Evolutionary conservation across 2,113 vertebrate genomes (phyloP), one percentile per base, ranked within the genome.

Genomic region (Elephantulus edwardii): DNA sequence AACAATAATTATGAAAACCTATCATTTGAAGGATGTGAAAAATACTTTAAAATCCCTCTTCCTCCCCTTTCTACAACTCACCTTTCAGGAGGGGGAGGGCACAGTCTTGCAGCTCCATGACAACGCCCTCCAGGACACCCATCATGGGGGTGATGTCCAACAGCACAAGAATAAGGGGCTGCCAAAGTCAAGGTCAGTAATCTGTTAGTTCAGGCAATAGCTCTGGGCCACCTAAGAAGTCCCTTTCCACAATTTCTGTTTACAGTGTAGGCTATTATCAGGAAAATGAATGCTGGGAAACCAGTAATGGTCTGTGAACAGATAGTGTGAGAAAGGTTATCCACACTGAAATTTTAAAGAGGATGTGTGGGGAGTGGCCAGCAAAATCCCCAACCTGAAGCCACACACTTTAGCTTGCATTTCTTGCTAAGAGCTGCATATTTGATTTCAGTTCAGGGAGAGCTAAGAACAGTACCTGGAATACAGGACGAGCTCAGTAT

Each of bases 31-130:
- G 88, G 71, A n/a, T n/a, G 68, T 5, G 66, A 19, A 68, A 48
- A 83, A 58, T 88, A 68, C 24, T 40, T 16, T 35, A 66, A 81
- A 75, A 77, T 19, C 20, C 11, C 13, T 92, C 30, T 62, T 60
- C 44, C 35, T 60, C 64, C 20, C 81, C 81, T 88, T 35, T 8
- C 35, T 8, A 38, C 40, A n/a, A 96, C 62, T 95, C 87, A 99
- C 99, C 99, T 98, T 96, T 98, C 92, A 99, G 97, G 76, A 99
- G 98, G 0, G 99, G 99, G 72, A 99, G 98, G 91, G 99, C 99
- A 86, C 99, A 99, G 96, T 99, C 99, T 97, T 99, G 99, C 93
- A 99, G 98, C 97, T 99, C 99, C 99, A 99, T 99, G 92, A 99
- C 98, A 10, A 99, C 99, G 2, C 99, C 99, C 0, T 99, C 98